Evolutionary conservation across 2,888 invertebrate genomes (phyloP).

Genomic region (Platycheirus rosarum): DNA sequence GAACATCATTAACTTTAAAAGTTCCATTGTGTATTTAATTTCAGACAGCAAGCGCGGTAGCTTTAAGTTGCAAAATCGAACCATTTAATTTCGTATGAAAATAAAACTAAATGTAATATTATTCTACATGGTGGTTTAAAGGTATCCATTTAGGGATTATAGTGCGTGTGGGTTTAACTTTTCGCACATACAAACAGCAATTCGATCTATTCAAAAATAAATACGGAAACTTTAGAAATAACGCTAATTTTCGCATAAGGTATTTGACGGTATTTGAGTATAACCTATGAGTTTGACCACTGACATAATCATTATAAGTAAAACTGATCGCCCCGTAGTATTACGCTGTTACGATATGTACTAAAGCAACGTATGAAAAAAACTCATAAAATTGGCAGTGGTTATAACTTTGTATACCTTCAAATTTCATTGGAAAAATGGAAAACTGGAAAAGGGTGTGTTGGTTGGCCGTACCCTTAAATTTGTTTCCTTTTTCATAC

Average conservation of each 20-base stretch:
- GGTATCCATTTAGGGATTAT: no score
- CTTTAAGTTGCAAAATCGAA: constrained; percentile 20
- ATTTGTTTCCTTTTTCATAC: constrained; percentile 54
- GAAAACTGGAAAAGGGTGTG: constrained; percentile 21
- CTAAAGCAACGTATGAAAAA: constrained; percentile 67
- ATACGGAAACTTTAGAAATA: constrained; percentile 11
- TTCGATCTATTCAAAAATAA: background rate
- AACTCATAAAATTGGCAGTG: constrained; percentile 48
- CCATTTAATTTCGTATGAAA: no score
- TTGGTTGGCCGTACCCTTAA: constrained; percentile 68
- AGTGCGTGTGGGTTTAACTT: no score
- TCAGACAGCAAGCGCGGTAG: background rate
- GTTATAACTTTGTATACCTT: no score
- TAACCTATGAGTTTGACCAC: constrained; percentile 38
- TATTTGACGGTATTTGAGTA: constrained; percentile 18
- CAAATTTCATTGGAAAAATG: constrained; percentile 15
- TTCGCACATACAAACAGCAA: no score
- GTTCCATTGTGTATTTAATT: constrained; percentile 80
- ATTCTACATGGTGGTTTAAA: no score
- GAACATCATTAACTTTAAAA: constrained; percentile 83
- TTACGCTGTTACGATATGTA: constrained; percentile 67
- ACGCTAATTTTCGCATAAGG: background rate
- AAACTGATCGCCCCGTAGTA: constrained; percentile 51
- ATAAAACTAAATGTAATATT: no score
- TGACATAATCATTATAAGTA: constrained; percentile 20